These are phyloP conservation scores for Hyla sarda DNA, from an alignment of 2,113 vertebrate genomes.

Conservation along the genomic window DNA sequence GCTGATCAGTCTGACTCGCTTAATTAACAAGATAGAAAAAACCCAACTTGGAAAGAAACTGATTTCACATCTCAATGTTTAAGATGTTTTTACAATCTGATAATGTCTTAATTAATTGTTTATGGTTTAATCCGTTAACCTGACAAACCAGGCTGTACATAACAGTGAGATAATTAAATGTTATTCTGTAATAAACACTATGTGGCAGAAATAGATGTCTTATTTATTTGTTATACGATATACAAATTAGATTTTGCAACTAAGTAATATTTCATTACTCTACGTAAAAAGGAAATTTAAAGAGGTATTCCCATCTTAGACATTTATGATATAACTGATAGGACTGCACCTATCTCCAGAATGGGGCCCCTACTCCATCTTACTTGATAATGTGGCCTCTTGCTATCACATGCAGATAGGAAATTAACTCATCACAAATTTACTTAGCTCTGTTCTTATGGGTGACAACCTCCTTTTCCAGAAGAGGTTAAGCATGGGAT, in stretches of 20 bases:
- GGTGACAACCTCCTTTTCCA: no score
- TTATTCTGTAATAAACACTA: conserved; percentile 6
- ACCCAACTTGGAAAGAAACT: conserved; percentile 23
- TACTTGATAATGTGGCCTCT: no score
- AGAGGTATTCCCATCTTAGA: background rate
- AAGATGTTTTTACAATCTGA: conserved; percentile 33
- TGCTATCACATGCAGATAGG: no score
- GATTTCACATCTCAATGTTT: conserved; percentile 15
- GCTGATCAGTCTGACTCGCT: background rate
- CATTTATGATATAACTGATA: background rate
- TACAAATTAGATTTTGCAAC: background rate
- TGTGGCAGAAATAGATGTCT: background rate
- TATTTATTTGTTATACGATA: conserved; percentile 25
- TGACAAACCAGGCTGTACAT: conserved; percentile 17
- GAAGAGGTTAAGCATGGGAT: no score
- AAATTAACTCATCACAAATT: no score
- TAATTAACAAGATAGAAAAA: conserved; percentile 48
- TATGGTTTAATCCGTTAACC: conserved; percentile 45
- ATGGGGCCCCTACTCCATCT: no score
- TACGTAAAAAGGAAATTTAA: background rate
- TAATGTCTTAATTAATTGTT: conserved; percentile 55
- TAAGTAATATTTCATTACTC: conserved; percentile 49
- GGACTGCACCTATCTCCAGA: no score
- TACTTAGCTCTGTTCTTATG: no score
- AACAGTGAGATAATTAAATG: conserved; percentile 12